phyloP scores from a whole-genome alignment of 2,797 vertebrate genomes.

The Onychomys arenicola region DNA sequence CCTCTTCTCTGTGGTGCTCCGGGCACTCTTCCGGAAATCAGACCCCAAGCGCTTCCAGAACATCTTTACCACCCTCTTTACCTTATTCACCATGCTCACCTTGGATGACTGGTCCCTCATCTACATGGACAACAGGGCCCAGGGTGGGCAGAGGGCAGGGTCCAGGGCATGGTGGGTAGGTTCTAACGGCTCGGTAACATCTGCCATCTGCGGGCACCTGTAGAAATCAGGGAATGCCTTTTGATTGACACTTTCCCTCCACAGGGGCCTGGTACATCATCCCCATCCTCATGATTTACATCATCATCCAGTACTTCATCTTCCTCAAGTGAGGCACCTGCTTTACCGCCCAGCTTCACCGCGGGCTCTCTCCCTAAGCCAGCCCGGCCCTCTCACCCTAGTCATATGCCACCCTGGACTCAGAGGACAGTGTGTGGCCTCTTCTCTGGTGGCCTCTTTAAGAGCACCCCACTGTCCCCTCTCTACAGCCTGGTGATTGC shows the following conservation, averaged over 20 bases:
- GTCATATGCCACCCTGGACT: background rate
- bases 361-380: rapidly evolving
- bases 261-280: slow-evolving; percentile 83
- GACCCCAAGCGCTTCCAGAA: slow-evolving; percentile 83
- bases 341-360: background rate
- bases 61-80: slow-evolving; percentile 84
- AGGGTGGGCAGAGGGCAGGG: slow-evolving; percentile 62
- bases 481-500: slow-evolving; percentile 83
- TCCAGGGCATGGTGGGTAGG: background rate
- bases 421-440: background rate
- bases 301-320: slow-evolving; percentile 85
- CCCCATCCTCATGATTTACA: slow-evolving; percentile 85
- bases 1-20: slow-evolving; percentile 85
- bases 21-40: slow-evolving; percentile 77
- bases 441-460: slow-evolving; percentile 11
- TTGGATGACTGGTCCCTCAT: slow-evolving; percentile 86
- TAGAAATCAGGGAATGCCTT: too few relatives aligned
- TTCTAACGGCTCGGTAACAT: background rate
- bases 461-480: background rate
- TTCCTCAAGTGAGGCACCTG: slow-evolving; percentile 83
- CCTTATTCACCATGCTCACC: slow-evolving; percentile 85
- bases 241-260: background rate
- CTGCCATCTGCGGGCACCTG: background rate
- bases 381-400: background rate
- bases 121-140: slow-evolving; percentile 79